Percentiles rank a stretch among this genome's conserved stretches.
Evolutionary conservation across 2,113 vertebrate species (phyloP).

Genomic region (Electrona antarctica): DNA sequence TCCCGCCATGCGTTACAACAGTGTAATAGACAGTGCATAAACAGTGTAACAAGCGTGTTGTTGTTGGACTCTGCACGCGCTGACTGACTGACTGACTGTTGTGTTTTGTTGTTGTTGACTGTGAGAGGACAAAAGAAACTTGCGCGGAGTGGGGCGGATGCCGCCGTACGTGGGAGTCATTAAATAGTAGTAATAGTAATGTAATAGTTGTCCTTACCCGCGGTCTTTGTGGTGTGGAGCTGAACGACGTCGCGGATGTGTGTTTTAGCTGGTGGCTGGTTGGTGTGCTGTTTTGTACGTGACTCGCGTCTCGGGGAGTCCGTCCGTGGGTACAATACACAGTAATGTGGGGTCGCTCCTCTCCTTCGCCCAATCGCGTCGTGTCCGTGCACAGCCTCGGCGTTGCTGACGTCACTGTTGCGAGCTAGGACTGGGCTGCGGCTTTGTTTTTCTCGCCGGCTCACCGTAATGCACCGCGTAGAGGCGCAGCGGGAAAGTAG

Average conservation of each 20-base stretch:
- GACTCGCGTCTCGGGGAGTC: too few species aligned
- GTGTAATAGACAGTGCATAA: too few species aligned
- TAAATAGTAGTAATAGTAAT: background rate
- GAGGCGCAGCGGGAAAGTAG: slow-evolving; percentile 25
- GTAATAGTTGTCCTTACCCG: slow-evolving; percentile 55
- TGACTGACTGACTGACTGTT: background rate
- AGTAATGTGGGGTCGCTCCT: slow-evolving; percentile 47
- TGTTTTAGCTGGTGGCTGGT: background rate
- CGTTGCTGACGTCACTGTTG: slow-evolving; percentile 78
- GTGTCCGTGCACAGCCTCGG: slow-evolving; percentile 44
- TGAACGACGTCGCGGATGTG: slow-evolving; percentile 20
- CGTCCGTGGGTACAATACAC: slow-evolving; percentile 18
- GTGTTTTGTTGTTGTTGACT: slow-evolving; percentile 65
- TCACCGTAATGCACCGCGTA: slow-evolving; percentile 28
- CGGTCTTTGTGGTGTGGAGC: slow-evolving; percentile 14
- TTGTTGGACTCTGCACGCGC: background rate
- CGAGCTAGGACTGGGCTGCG: slow-evolving; percentile 66
- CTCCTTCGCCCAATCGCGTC: slow-evolving; percentile 62
- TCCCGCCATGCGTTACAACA: too few species aligned
- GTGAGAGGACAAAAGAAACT: slow-evolving; percentile 76
- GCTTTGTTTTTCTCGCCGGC: slow-evolving; percentile 65
- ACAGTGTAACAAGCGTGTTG: background rate
- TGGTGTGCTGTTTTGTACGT: too few species aligned
- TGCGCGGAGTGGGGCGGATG: slow-evolving; percentile 62
- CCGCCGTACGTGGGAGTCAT: slow-evolving; percentile 8